Evolutionary conservation across 2,113 vertebrate genomes (phyloP), one percentile per base, ranked within the genome.

Genomic region (Centropristis striata): DNA sequence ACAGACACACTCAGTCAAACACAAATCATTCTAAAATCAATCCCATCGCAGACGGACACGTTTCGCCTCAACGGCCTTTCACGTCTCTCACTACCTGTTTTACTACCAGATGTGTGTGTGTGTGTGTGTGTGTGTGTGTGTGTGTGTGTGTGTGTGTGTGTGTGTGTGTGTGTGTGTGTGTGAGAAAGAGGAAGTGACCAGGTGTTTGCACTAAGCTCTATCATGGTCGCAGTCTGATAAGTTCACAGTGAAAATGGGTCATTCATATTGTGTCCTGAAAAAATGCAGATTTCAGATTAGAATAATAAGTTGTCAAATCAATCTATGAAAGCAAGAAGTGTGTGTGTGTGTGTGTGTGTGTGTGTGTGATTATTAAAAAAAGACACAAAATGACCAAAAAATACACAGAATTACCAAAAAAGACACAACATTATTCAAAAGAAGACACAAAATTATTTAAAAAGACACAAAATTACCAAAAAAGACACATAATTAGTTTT

Each of bases 41-140:
- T 69, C 73, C 63, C 60, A 44, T 28, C n/a, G 4, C 73, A 81
- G 64, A 50, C 53, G 11, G 75, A 58, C 80, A 25, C 4, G 83
- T 78, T 86, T 88, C 68, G 65, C 82, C 82, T 77, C 85, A 82
- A 51, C 39, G 44, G 66, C 21, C 65, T 42, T 73, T 64, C 65
- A 27, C 32, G 15, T 81, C 74, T 92, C 70, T 91, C 86, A 84
- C 76, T 90, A 88, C 86, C 89, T 77, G 78, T 91, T 88, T 87
- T 64, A 75, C 47, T 80, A 64, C 64, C 75, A 79, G 79, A 80
- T 88, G 85, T 85, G 57, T 18, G 50, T 8, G 12, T 39, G 47
- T 51, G 59, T 46, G 25, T 20, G 53, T 37, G 69, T 2, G 47
- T 51, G 75, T 36, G 68, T 8, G 61, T 8, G 72, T 53, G 32